Conservation (phyloP, 2,888 invertebrate genomes). For the Rhamphomyia laevipes region DNA sequence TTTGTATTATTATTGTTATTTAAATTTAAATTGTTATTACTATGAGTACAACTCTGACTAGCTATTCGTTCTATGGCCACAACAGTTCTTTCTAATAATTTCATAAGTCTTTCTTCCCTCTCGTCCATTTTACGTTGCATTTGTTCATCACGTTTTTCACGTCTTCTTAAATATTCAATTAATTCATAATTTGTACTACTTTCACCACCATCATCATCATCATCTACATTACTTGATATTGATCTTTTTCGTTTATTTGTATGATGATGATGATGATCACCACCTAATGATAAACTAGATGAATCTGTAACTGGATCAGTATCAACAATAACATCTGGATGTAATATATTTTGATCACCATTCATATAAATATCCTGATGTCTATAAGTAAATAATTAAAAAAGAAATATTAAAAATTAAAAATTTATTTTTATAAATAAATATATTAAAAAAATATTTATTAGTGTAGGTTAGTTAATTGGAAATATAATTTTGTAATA, state of each 20-base stretch:
- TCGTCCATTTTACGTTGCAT: constrained; percentile 35
- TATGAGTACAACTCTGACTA: neutral
- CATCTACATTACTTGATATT: constrained; percentile 28
- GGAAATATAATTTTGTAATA: too few species aligned
- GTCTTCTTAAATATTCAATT: constrained; percentile 35
- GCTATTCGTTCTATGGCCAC: constrained; percentile 34
- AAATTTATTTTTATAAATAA: too few species aligned
- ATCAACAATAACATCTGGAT: constrained; percentile 37
- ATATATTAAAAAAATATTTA: too few species aligned
- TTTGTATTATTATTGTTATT: neutral
- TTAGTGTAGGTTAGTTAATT: too few species aligned
- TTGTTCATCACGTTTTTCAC: constrained; percentile 36
- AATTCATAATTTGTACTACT: constrained; percentile 37
- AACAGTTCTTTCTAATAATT: constrained; percentile 34
- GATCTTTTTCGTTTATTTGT: constrained; percentile 34
- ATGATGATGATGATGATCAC: neutral
- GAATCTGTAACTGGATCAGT: constrained; percentile 36
- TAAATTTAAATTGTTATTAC: neutral
- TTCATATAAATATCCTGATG: constrained; percentile 26
- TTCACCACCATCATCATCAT: constrained; percentile 24
- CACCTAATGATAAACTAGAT: constrained; percentile 17
- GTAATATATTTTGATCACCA: constrained; percentile 21
- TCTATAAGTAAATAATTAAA: constrained; percentile 15
- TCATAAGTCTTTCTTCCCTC: constrained; percentile 33
- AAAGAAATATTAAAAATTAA: too few species aligned